These are phyloP conservation scores for Forbesichthys agassizii DNA, from an alignment of 2,113 vertebrate species.

Conservation along the genomic window DNA sequence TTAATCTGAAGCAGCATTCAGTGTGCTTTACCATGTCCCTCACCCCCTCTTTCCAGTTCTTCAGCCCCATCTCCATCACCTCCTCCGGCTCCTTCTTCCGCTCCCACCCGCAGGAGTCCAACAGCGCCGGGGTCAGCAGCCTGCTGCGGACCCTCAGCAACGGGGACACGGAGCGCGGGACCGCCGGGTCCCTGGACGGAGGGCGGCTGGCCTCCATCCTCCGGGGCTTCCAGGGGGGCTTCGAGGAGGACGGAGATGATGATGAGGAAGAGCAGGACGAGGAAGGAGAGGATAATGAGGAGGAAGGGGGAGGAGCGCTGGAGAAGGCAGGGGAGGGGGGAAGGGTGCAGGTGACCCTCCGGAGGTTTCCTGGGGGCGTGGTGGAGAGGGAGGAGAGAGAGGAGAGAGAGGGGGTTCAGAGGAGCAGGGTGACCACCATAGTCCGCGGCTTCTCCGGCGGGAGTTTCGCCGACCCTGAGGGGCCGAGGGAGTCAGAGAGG, in stretches of 20 bases:
- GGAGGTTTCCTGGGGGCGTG: constrained; percentile 65
- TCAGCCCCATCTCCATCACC: constrained; percentile 91
- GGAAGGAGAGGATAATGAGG: constrained; percentile 43
- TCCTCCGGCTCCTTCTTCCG: constrained; percentile 93
- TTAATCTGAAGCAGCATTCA: no score
- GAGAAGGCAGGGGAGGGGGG: constrained; percentile 56
- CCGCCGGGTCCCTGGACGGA: constrained; percentile 59
- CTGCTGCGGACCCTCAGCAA: constrained; percentile 95
- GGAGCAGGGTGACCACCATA: constrained; percentile 71
- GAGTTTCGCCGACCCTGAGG: constrained; percentile 52
- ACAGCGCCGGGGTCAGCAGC: constrained; percentile 81
- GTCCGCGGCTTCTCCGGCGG: constrained; percentile 65
- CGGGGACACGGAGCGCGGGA: constrained; percentile 69
- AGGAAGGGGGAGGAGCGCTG: background rate
- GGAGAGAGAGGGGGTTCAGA: constrained; percentile 51
- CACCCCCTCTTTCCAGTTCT: constrained; percentile 80
- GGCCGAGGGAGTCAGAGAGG: constrained; percentile 54
- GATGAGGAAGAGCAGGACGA: constrained; percentile 45
- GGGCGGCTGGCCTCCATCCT: constrained; percentile 70
- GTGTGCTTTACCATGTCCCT: constrained; percentile 55
- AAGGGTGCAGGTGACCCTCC: constrained; percentile 70
- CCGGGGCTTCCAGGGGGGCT: constrained; percentile 63
- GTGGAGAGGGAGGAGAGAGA: constrained; percentile 70
- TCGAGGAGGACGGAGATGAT: constrained; percentile 58
- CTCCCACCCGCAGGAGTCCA: constrained; percentile 97